Base-by-base conservation (phyloP, 2,797 vertebrate genomes). In the Pampus argenteus region DNA sequence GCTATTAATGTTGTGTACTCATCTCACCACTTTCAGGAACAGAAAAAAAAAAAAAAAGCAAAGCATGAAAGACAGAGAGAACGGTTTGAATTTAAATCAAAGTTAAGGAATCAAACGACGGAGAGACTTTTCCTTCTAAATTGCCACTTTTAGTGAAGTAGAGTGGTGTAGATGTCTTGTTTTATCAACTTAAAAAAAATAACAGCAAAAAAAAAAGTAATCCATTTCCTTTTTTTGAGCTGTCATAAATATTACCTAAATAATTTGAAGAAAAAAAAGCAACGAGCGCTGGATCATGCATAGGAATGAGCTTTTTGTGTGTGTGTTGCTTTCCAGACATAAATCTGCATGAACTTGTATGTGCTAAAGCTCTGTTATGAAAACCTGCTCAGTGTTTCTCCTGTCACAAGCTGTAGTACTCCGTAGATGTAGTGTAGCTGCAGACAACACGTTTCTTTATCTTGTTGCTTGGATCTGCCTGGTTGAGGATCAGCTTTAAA, bases 341-440 rank as follows among this genome's bases (percentile, higher is more conserved):
- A 83, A 82, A 80, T 76, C 79, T 94, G 91, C 94, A 95, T 95
- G 93, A 92, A 85, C 64, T 70, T 91, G 76, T 82, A 71, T 86
- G 85, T 92, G 85, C 82, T 90, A 68, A 77, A 74, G 68, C 81
- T 79, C 79, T 82, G 68, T 88, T 77, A 79, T 88, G 79, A 79
- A 86, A 85, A 78, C 71, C 75, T 61, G 71, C 78, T 81, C 78
- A n/a, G 73, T 83, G 87, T 84, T 74, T 57, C 73, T 75, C 70
- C 60, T 17, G 66, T 78, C 84, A 81, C 84, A 76, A 78, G 76
- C 86, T 52, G 82, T 76, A 75, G 77, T 83, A 65, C 68, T 74
- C 59, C 45, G 66, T 79, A 80, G 73, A 84, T 50, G 74, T 68
- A 78, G 77, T 54, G 9, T 54, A 78, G 66, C 77, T 50, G 58